These are phyloP conservation scores for Pempheris klunzingeri DNA, from an alignment of 2,797 vertebrate genomes.

Conservation along the genomic window DNA sequence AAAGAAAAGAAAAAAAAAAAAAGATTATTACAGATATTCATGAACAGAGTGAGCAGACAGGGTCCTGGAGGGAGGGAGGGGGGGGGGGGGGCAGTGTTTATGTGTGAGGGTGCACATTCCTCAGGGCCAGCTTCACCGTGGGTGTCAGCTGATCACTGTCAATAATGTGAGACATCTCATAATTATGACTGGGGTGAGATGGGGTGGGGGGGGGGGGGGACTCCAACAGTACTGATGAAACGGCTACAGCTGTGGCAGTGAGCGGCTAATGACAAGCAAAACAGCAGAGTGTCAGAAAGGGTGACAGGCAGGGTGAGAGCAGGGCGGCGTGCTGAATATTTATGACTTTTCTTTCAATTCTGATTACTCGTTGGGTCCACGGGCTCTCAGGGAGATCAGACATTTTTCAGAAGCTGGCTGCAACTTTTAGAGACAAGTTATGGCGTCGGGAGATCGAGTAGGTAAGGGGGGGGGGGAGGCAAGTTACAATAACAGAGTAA, in stretches of 20 bases:
- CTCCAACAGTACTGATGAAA: slow-evolving; percentile 33
- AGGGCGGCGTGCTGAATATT: slow-evolving; percentile 43
- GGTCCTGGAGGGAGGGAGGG: too few species aligned
- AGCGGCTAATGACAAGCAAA: slow-evolving; percentile 29
- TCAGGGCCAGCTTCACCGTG: slow-evolving; percentile 23
- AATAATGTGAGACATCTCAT: slow-evolving; percentile 49
- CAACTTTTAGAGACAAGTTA: slow-evolving; percentile 24
- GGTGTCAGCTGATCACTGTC: slow-evolving; percentile 42
- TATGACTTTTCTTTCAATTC: slow-evolving; percentile 36
- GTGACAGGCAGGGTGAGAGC: slow-evolving; percentile 9
- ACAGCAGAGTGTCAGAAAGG: slow-evolving; percentile 22
- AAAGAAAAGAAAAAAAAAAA: not conserved
- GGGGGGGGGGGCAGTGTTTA: not conserved
- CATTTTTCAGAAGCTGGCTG: slow-evolving; percentile 11
- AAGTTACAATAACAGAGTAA: not conserved
- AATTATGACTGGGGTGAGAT: slow-evolving; percentile 10
- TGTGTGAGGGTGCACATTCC: slow-evolving; percentile 28
- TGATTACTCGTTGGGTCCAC: slow-evolving; percentile 27
- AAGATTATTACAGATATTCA: slow-evolving; percentile 68
- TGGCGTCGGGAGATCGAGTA: slow-evolving; percentile 6
- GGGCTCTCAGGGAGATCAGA: slow-evolving; percentile 5
- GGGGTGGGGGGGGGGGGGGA: too few species aligned
- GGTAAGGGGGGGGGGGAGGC: not conserved
- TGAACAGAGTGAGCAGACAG: slow-evolving; percentile 47
- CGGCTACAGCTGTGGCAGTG: slow-evolving; percentile 24